Base-by-base conservation (phyloP, 2,797 vertebrate species). In the Telmatherina bonti region DNA sequence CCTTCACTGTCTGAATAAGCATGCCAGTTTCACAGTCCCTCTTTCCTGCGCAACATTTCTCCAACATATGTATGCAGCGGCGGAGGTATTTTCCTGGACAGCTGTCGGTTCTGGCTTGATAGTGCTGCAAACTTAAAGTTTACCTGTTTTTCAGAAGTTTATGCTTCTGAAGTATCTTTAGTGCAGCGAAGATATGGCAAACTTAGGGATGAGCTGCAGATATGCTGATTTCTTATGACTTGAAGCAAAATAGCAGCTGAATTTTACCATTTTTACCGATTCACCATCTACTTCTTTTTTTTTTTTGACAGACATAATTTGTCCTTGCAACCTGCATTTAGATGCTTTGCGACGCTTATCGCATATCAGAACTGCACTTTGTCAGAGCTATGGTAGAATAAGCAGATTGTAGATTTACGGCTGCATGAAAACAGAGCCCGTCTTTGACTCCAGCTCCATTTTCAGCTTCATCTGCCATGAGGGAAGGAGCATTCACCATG, bases 1-100 rank as follows among this genome's bases (percentile, higher is more conserved):
- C 88, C 88, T 85, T 84, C 79, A 59, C 53, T 56, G 59, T 61
- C 72, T 83, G 76, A 84, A 75, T 84, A 86, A 85, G 81, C 74
- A 68, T 76, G 72, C 74, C 76, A 72, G 87, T 90, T 90, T 90
- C 85, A 78, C 88, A 90, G 88, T 83, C 89, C 83, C 79, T 78
- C 54, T 89, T 88, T 89, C 79, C 80, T 84, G 72, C 47, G 67
- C 73, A 88, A 88, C 70, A 85, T 77, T 79, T 80, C 70, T 66
- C 27, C 36, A 65, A 85, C 70, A 71, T 71, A 73, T 73, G 53
- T 38, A 60, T 69, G 64, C 71, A 47, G 30, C 67, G 78, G 61
- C 80, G 41, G 29, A 69, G 65, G 33, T 67, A 26, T 59, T 61
- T 33, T 18, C 70, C 30, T 64, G 49, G 49, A 22, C 51, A 43